Conservation (phyloP, 2,113 vertebrate genomes). For the Ophthalmotilapia sp. region DNA sequence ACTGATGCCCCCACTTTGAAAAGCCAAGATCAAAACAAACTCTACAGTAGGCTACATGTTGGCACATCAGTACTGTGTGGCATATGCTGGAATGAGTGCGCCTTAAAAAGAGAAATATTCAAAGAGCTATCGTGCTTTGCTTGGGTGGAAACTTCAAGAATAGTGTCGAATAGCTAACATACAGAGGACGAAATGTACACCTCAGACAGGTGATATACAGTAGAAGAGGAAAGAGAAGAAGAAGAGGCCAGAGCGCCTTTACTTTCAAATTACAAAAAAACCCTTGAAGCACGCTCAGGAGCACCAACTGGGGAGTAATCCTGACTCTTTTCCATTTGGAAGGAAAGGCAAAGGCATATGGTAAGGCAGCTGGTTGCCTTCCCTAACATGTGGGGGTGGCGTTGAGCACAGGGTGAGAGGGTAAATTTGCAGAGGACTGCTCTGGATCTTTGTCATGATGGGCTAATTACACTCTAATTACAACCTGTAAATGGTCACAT, state of each 20-base stretch:
- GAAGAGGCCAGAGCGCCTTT: not conserved
- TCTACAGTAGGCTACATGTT: not conserved
- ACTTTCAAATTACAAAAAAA: conserved; percentile 5
- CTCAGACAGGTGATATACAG: not conserved
- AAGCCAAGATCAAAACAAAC: conserved; percentile 24
- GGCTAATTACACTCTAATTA: not conserved
- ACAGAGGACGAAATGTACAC: not conserved
- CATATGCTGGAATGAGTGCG: not conserved
- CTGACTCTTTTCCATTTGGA: conserved; percentile 2
- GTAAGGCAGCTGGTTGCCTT: conserved; percentile 33
- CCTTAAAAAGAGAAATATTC: not conserved
- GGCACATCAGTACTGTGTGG: not conserved
- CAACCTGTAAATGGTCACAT: not conserved
- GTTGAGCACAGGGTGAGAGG: not conserved
- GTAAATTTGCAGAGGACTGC: not conserved
- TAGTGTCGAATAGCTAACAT: not conserved
- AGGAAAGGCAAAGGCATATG: conserved; percentile 24
- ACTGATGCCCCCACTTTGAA: not conserved
- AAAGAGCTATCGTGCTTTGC: not conserved
- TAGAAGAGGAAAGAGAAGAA: not conserved
- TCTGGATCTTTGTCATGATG: not conserved
- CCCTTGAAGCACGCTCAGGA: not conserved
- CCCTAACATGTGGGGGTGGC: conserved; percentile 4
- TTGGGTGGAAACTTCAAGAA: not conserved
- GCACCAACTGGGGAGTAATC: conserved; percentile 8